phyloP scores from a whole-genome alignment of 2,888 invertebrate species.

The Pristionchus arcanus region DNA sequence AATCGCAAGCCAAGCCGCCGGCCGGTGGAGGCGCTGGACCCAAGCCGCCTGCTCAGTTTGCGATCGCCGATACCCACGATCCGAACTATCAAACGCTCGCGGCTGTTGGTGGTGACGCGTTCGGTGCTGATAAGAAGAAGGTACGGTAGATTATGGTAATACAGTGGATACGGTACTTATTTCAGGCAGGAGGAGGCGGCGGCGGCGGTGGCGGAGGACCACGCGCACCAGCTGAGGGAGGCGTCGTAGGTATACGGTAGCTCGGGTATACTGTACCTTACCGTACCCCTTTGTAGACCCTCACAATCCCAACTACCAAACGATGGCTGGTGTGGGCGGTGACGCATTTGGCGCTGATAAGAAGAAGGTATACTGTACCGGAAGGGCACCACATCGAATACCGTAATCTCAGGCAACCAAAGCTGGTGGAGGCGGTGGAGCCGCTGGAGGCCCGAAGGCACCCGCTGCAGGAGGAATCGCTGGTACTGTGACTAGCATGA shows the following conservation, averaged over 20 bases:
- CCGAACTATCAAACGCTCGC: constrained; percentile 16
- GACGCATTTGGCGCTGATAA: constrained; percentile 20
- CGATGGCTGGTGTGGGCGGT: constrained; percentile 21
- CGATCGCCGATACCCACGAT: background rate
- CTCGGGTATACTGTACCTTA: background rate
- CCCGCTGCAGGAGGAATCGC: constrained; percentile 16
- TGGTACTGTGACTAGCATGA: background rate
- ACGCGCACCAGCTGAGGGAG: background rate
- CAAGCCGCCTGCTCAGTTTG: background rate
- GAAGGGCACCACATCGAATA: background rate
- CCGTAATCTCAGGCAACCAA: background rate
- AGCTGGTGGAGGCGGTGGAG: background rate
- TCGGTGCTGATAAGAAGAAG: constrained; percentile 10
- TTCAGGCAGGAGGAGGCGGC: background rate
- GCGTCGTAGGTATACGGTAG: constrained; percentile 17
- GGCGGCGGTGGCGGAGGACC: background rate
- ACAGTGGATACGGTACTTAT: background rate
- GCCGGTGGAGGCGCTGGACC: background rate
- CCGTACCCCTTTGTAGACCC: background rate
- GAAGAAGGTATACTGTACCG: constrained; percentile 17
- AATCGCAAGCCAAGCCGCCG: background rate
- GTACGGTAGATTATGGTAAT: background rate
- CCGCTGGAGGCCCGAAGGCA: background rate
- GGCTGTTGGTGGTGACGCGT: constrained; percentile 8
- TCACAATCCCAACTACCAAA: constrained; percentile 35